These are phyloP conservation scores for Euglossa dilemma DNA, from an alignment of 1,140 invertebrate species.

Conservation along the genomic window DNA sequence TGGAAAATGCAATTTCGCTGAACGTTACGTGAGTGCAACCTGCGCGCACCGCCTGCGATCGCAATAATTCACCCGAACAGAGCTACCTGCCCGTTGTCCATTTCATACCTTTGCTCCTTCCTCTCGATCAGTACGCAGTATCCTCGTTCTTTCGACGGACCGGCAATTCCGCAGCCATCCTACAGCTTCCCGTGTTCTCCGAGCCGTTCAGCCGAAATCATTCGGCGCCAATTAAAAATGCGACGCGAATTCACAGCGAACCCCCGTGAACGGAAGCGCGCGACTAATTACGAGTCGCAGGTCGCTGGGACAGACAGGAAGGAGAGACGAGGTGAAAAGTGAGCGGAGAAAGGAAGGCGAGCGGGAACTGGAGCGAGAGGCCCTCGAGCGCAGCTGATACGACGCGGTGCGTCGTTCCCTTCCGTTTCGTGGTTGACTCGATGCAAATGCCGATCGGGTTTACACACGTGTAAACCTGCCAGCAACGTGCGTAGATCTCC, in stretches of 20 bases:
- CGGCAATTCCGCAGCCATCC: too few species aligned
- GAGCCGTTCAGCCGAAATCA: not conserved
- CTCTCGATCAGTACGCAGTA: not conserved
- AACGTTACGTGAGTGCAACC: not conserved
- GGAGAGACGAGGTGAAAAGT: constrained; percentile 7
- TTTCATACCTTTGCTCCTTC: too few species aligned
- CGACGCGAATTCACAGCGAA: not conserved
- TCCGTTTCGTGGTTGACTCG: constrained; percentile 49
- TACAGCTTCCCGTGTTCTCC: not conserved
- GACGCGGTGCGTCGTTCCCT: not conserved
- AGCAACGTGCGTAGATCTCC: constrained; percentile 53
- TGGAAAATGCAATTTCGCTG: constrained; percentile 38
- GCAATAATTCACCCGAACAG: constrained; percentile 2
- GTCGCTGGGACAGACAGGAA: rapidly evolving
- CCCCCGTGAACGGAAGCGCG: not conserved
- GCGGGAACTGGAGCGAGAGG: constrained; percentile 20
- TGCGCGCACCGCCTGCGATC: not conserved
- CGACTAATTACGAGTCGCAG: not conserved
- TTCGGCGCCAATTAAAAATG: constrained; percentile 1
- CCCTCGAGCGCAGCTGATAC: constrained; percentile 13
- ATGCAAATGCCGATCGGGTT: constrained; percentile 66
- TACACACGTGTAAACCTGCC: constrained; percentile 59
- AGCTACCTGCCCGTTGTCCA: not conserved
- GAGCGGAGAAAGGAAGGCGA: not conserved
- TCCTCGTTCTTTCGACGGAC: not conserved